Evolutionary conservation across 2,797 vertebrate species (phyloP), one percentile per base, ranked within the genome.

Genomic region (Mormyrops boulengeri): DNA sequence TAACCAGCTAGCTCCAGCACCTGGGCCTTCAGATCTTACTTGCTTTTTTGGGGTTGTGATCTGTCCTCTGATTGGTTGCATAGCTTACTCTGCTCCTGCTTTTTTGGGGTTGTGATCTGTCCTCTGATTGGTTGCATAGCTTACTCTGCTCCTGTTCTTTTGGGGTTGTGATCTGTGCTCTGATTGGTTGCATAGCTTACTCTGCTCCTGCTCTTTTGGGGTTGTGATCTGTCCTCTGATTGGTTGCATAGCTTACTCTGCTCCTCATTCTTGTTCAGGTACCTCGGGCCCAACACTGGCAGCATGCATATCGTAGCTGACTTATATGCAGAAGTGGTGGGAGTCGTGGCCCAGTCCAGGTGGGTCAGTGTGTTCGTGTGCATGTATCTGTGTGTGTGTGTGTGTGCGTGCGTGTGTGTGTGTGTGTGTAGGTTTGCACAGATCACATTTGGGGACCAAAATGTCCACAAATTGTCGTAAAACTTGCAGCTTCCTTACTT

Each of bases 221-320:
- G 5, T 19, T 86, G 22, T 30, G 30, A 84, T 38, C 30, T 80
- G 11, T 26, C 55, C 34, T 84, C 38, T 50, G 38, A 7, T 62
- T 69, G 80, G 22, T 80, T 88, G 26, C 89, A 12, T 89, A 89
- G 62, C 82, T 62, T 26, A 86, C 26, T 34, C 11, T 2, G 52
- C 11, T 30, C 17, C 4, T 49, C 41, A 22, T 69, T 41, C 87
- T 55, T 90, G 91, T 2, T 47, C 91, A 99, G 98, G 94, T 99
- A 99, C 93, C 96, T 99, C 91, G 98, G 98, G 93, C 99, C 99
- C 90, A 99, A 99, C 96, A 99, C 98, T 92, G 97, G 97, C 92
- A 99, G 99, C 94, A 99, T 99, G 99, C 99, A 99, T 94, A 99
- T 99, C 41, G 98, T 99, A 92, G 98, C 98, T 1, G 98, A 99